Evolutionary conservation across 1,140 invertebrate genomes (phyloP).

Genomic region (Drosophila nebulosa): DNA sequence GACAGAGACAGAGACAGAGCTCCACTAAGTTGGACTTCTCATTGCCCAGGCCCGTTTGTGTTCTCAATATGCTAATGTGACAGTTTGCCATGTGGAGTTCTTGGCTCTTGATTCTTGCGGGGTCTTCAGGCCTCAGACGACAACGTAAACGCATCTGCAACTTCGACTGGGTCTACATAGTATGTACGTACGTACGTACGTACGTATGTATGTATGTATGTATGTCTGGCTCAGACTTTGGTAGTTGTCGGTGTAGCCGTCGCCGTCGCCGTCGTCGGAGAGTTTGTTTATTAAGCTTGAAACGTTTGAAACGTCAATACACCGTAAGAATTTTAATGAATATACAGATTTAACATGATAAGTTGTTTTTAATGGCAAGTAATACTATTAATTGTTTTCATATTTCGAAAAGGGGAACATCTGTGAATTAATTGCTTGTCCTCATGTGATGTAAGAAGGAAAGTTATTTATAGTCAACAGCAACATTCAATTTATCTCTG

Average conservation of each 20-base stretch:
- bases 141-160: no score
- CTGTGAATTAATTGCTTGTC: background rate
- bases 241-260: slow-evolving; percentile 3
- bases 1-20: slow-evolving; percentile 17
- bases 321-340: slow-evolving; percentile 55
- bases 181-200: no score
- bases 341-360: slow-evolving; percentile 21
- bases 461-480: background rate
- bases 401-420: background rate
- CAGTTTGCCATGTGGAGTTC: slow-evolving; percentile 56
- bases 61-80: slow-evolving; percentile 79
- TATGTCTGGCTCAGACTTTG: slow-evolving; percentile 20
- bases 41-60: slow-evolving; percentile 52
- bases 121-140: background rate
- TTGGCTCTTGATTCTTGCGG: slow-evolving; percentile 14
- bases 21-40: slow-evolving; percentile 5
- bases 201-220: no score
- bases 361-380: slow-evolving; percentile 24
- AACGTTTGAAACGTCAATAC: slow-evolving; percentile 65
- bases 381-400: background rate
- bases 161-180: background rate
- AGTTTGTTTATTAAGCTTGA: slow-evolving; percentile 63
- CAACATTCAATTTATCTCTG: background rate
- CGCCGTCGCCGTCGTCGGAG: slow-evolving; percentile 24
- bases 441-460: background rate